Evolutionary conservation across 2,888 invertebrate species (phyloP).

Genomic region (Chydorus sphaericus): DNA sequence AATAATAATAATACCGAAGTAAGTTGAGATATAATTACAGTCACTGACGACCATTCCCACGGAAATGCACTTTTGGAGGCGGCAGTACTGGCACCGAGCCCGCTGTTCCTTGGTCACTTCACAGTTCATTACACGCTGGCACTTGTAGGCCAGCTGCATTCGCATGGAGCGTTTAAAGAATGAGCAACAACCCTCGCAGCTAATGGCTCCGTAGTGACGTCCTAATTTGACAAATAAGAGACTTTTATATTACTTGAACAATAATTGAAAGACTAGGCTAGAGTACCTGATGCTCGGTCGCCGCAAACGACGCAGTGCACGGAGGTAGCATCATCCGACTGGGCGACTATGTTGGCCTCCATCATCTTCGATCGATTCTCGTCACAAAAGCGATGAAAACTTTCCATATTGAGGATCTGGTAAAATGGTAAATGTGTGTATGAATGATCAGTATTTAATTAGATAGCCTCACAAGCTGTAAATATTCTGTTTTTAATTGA

Average conservation of each 20-base stretch:
- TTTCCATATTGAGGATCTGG: no score
- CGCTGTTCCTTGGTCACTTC: slow-evolving; percentile 97
- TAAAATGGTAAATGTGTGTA: no score
- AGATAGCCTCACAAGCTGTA: no score
- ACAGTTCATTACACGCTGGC: slow-evolving; percentile 88
- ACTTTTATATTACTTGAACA: background rate
- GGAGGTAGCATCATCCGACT: no score
- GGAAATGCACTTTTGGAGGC: slow-evolving; percentile 89
- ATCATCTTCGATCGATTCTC: no score
- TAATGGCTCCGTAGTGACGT: slow-evolving; percentile 78
- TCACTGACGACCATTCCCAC: slow-evolving; percentile 99
- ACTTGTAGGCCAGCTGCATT: slow-evolving; percentile 92
- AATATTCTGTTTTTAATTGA: no score
- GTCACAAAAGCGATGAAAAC: no score
- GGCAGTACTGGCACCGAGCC: slow-evolving; percentile 95
- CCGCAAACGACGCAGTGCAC: slow-evolving; percentile 93
- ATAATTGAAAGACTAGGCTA: background rate
- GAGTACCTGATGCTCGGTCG: slow-evolving; percentile 69
- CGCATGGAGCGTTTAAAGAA: slow-evolving; percentile 96
- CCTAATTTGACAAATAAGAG: slow-evolving; percentile 33
- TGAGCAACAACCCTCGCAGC: slow-evolving; percentile 93
- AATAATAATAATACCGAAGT: slow-evolving; percentile 19
- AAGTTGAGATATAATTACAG: slow-evolving; percentile 51
- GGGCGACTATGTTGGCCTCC: no score
- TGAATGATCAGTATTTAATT: no score